Evolutionary conservation across 1,140 invertebrate genomes (phyloP).

Genomic region (Platyura marginata): DNA sequence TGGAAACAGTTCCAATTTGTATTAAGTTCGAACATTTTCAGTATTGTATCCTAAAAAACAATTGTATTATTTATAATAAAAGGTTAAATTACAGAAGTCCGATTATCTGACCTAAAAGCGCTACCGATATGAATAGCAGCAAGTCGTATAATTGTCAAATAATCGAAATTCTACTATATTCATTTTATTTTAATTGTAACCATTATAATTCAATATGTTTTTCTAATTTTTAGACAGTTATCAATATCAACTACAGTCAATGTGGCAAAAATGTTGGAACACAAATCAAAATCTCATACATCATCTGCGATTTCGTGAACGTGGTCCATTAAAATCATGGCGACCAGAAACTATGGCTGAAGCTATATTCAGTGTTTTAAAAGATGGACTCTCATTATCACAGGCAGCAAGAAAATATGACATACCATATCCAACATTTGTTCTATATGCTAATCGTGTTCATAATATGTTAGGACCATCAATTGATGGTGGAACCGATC

Average conservation of each 20-base stretch:
- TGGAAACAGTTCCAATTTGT: too few species aligned
- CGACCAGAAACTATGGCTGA: slow-evolving; percentile 85
- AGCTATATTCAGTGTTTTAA: slow-evolving; percentile 78
- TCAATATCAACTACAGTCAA: slow-evolving; percentile 80
- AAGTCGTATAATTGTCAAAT: not conserved
- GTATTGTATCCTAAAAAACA: too few species aligned
- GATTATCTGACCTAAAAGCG: too few species aligned
- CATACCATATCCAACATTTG: slow-evolving; percentile 86
- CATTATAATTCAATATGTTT: slow-evolving; percentile 9
- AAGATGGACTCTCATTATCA: slow-evolving; percentile 72
- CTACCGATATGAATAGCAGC: not conserved
- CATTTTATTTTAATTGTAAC: not conserved
- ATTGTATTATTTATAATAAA: too few species aligned
- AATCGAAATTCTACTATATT: not conserved
- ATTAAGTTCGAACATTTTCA: too few species aligned
- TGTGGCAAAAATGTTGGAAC: slow-evolving; percentile 92
- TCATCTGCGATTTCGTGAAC: slow-evolving; percentile 73
- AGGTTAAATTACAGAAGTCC: too few species aligned
- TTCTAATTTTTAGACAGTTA: slow-evolving; percentile 54
- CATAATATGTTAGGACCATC: slow-evolving; percentile 87
- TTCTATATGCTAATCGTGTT: slow-evolving; percentile 82
- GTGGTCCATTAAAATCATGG: slow-evolving; percentile 85
- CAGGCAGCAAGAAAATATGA: slow-evolving; percentile 83
- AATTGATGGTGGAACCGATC: slow-evolving; percentile 68
- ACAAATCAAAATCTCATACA: slow-evolving; percentile 65